A percentile compares a stretch with the other conserved stretches of the same genome.
Evolutionary conservation across 2,113 vertebrate species (phyloP).

Genomic region (Telmatochromis brichardi): DNA sequence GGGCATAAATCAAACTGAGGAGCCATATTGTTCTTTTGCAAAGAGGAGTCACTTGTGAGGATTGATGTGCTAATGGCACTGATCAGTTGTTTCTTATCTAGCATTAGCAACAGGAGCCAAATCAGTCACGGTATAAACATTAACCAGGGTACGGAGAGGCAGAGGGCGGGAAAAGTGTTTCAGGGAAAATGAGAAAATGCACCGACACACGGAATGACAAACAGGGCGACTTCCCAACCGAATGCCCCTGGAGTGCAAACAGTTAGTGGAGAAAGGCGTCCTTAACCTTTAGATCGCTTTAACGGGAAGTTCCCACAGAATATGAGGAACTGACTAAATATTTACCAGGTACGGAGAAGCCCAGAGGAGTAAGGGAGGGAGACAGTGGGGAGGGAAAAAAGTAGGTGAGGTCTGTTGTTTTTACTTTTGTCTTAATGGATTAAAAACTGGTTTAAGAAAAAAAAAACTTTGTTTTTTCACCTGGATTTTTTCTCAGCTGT

Average conservation of each 20-base stretch:
- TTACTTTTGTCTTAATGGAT: background rate
- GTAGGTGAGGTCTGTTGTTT: background rate
- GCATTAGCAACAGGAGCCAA: constrained; percentile 33
- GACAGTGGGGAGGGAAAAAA: background rate
- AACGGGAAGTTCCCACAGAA: background rate
- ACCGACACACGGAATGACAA: background rate
- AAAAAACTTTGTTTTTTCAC: background rate
- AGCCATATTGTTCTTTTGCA: constrained; percentile 25
- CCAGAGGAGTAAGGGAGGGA: background rate
- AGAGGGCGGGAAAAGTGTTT: constrained; percentile 20
- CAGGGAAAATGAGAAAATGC: constrained; percentile 22
- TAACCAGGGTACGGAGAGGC: constrained; percentile 30
- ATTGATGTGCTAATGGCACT: constrained; percentile 25
- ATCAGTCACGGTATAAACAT: constrained; percentile 55
- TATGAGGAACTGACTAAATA: background rate
- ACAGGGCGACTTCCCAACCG: background rate
- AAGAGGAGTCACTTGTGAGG: background rate
- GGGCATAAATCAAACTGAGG: constrained; percentile 42
- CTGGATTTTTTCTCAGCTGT: background rate
- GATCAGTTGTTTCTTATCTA: constrained; percentile 59
- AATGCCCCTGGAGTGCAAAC: background rate
- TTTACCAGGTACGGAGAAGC: background rate
- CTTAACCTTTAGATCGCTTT: background rate
- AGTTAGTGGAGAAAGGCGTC: background rate
- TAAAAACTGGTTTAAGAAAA: background rate